Evolutionary conservation across 1,140 invertebrate genomes (phyloP), one percentile per base, ranked within the genome.

Genomic region (Temnothorax longispinosus): DNA sequence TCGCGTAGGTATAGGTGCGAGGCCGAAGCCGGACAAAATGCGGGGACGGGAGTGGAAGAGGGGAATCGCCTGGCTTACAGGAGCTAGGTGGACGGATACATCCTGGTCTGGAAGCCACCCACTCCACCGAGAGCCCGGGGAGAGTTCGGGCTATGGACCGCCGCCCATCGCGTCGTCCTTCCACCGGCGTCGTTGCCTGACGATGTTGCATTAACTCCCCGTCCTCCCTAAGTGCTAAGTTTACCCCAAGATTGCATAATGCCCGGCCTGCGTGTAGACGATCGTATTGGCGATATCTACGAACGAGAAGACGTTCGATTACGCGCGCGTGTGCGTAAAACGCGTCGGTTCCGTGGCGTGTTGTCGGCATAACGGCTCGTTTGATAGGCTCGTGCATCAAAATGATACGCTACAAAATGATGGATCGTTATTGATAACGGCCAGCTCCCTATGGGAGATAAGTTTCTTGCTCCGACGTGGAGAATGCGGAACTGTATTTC

Each of bases 161-260:
- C 71, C 88, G 86, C 84, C 87, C 88, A 88, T 91, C 85, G 88
- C 75, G 78, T 71, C 88, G 87, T 90, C 87, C 92, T 88, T 90
- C 89, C 78, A 85, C 89, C 86, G 65, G 56, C 82, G 74, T 89
- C 62, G 74, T 90, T 52, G 88, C 85, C 86, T 90, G 93, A 93
- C 90, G 91, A 89, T 92, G 90, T 92, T 94, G 92, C 94, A 94
- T 94, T 94, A 94, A 94, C 94, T 94, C 92, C 88, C 90, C 93
- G 92, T 93, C 90, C 91, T 90, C 90, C 90, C 93, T 94, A 95
- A 95, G 94, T 95, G 94, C 92, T 93, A 95, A 95, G 94, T 95
- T 95, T 95, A 81, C 92, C 90, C 91, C 90, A 95, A 95, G 94
- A 95, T 95, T 94, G 93, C 93, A 94, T 94, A 94, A 94, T 94